Conservation (phyloP, 2,888 invertebrate genomes). For the Lithophane ornitopus region DNA sequence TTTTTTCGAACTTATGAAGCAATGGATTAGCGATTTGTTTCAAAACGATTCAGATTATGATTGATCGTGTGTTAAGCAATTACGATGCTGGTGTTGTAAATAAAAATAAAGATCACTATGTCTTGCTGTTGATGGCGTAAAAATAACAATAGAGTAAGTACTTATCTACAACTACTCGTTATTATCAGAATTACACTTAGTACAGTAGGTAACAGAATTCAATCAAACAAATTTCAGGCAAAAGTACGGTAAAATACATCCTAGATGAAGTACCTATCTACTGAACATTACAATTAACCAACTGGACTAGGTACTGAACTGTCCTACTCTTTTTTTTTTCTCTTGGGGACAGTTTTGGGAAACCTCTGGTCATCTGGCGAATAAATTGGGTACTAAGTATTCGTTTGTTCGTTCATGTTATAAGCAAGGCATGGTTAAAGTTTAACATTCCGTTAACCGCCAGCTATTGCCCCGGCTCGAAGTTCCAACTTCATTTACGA, state of each 20-base stretch:
- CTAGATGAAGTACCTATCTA: not conserved
- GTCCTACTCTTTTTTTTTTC: not conserved
- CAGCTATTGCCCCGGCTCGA: not conserved
- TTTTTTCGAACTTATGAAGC: too few relatives aligned
- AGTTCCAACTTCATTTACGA: slow-evolving; percentile 17
- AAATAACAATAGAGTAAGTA: too few relatives aligned
- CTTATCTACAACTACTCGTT: not conserved
- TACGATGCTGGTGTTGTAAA: not conserved
- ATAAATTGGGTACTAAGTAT: slow-evolving; percentile 10
- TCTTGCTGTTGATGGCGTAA: not conserved
- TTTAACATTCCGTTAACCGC: not conserved
- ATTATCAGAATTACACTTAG: not conserved
- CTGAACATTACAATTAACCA: not conserved
- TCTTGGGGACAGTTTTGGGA: not conserved
- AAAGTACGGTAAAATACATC: too few relatives aligned
- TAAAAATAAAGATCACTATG: not conserved
- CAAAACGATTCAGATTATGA: too few relatives aligned
- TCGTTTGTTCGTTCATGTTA: not conserved
- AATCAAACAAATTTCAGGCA: not conserved
- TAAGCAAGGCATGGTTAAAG: not conserved
- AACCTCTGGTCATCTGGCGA: slow-evolving; percentile 25
- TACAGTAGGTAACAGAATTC: not conserved
- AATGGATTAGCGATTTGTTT: too few relatives aligned
- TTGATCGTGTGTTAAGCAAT: too few relatives aligned
- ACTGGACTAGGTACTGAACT: too few relatives aligned